These are phyloP conservation scores for Sphyrna mokarran DNA, from an alignment of 2,113 vertebrate genomes.

Conservation along the genomic window DNA sequence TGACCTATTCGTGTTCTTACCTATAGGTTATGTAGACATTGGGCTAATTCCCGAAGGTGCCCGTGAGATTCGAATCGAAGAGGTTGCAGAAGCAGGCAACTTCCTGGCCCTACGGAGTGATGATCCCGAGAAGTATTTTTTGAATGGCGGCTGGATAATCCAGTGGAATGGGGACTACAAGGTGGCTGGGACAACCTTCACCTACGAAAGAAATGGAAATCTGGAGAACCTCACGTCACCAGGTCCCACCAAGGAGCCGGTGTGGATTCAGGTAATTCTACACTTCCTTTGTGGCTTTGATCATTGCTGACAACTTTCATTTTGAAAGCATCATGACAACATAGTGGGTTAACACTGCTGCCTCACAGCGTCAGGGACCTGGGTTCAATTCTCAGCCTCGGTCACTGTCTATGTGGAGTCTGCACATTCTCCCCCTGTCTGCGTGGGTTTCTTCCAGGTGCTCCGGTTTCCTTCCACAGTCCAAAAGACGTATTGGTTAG, in stretches of 20 bases:
- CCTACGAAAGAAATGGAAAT: constrained; percentile 73
- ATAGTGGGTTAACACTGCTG: too few species aligned
- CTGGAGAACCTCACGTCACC: constrained; percentile 88
- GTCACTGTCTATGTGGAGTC: too few species aligned
- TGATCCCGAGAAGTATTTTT: constrained; percentile 77
- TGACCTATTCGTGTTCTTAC: not conserved
- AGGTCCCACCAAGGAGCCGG: constrained; percentile 76
- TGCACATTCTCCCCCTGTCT: too few species aligned
- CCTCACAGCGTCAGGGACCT: too few species aligned
- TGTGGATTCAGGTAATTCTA: constrained; percentile 85
- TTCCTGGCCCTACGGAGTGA: constrained; percentile 81
- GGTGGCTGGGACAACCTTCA: constrained; percentile 84
- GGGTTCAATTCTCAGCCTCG: too few species aligned
- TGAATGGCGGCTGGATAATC: constrained; percentile 90
- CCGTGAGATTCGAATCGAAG: constrained; percentile 76
- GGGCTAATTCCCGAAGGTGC: constrained; percentile 83
- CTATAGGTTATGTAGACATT: constrained; percentile 82
- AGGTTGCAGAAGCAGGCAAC: constrained; percentile 78
- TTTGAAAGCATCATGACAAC: too few species aligned
- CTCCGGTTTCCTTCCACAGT: too few species aligned
- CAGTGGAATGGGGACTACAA: constrained; percentile 90
- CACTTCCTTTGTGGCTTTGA: not conserved
- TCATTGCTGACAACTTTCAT: not conserved
- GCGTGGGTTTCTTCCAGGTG: too few species aligned
- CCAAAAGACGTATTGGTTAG: too few species aligned